phyloP scores from a whole-genome alignment of 1,140 invertebrate genomes.

The Papilio helenus region DNA sequence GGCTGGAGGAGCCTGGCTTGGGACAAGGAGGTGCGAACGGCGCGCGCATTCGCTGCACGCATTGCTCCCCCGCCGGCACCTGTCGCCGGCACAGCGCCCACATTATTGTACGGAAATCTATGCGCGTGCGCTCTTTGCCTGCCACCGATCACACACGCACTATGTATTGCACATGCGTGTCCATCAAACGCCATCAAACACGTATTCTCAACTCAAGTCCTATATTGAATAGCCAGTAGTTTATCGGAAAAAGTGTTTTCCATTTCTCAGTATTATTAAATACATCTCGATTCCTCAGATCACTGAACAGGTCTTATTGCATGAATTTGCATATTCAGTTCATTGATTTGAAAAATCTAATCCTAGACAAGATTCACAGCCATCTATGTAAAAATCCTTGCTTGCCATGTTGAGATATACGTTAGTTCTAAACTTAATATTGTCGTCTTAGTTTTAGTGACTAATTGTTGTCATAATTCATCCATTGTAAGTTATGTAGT shows the following conservation, averaged over 20 bases:
- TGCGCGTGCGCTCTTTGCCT: conserved; percentile 54
- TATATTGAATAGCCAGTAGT: neutral
- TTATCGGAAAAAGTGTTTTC: neutral
- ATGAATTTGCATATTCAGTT: conserved; percentile 19
- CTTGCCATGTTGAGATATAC: conserved; percentile 9
- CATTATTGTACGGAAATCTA: conserved; percentile 61
- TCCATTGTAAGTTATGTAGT: conserved; percentile 40
- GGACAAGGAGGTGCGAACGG: conserved; percentile 48
- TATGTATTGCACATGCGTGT: conserved; percentile 38
- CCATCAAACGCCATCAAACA: neutral
- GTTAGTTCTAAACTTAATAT: conserved; percentile 19
- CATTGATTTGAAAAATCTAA: conserved; percentile 26
- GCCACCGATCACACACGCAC: conserved; percentile 42
- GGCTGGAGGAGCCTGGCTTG: conserved; percentile 84
- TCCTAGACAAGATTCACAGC: conserved; percentile 7
- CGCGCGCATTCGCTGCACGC: conserved; percentile 72
- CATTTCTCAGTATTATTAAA: neutral
- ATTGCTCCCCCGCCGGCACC: conserved; percentile 76
- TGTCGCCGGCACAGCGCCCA: conserved; percentile 79
- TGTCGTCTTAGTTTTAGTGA: conserved; percentile 24
- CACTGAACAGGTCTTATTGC: conserved; percentile 9
- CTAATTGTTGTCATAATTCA: conserved; percentile 38
- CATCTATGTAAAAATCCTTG: neutral
- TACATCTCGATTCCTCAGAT: conserved; percentile 11
- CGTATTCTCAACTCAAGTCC: neutral